Evolutionary conservation across 2,113 vertebrate species (phyloP), one percentile per base, ranked within the genome.

Genomic region (Onychostruthus taczanowskii): DNA sequence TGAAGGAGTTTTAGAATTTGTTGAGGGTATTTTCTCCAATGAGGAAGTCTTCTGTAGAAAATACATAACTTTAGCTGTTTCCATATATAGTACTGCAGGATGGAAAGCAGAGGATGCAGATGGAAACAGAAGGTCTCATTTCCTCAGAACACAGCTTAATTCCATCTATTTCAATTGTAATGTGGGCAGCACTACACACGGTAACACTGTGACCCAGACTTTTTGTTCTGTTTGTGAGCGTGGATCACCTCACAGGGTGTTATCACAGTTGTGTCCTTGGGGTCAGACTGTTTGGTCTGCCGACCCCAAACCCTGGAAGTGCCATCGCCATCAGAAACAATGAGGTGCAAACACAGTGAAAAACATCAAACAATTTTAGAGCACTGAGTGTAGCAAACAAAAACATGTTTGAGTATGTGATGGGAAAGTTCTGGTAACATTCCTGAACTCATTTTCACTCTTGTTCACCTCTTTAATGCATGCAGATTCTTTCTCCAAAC

Each of bases 371-470:
- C 22, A 0, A 2, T 58, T 67, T 37, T 23, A 89, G 23, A 81
- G 31, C 39, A 23, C 87, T 43, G 16, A 5, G 4, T 82, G 21
- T 68, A 52, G 50, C 44, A 66, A 94, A 91, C n/a, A 77, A 63
- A 76, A 87, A 79, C 8, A 1, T 13, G 20, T 50, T 69, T 83
- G 59, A 78, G 20, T 49, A 63, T 16, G 6, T 72, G 52, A 35
- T 59, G 68, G 52, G 83, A 81, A 87, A 76, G 67, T 55, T 62
- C 79, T 19, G 4, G 56, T 50, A 62, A 49, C 10, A 16, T 75
- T 93, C 76, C 59, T 88, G 67, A 94, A 69, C 81, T 56, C 39
- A 16, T 94, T 95, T 88, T 70, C 81, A 88, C 72, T 55, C 52
- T 93, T 67, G 27, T 90, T 90, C 72, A 44, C 22, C 16, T 92